Evolutionary conservation across 2,113 vertebrate genomes (phyloP).

Genomic region (Pollachius pollachius): DNA sequence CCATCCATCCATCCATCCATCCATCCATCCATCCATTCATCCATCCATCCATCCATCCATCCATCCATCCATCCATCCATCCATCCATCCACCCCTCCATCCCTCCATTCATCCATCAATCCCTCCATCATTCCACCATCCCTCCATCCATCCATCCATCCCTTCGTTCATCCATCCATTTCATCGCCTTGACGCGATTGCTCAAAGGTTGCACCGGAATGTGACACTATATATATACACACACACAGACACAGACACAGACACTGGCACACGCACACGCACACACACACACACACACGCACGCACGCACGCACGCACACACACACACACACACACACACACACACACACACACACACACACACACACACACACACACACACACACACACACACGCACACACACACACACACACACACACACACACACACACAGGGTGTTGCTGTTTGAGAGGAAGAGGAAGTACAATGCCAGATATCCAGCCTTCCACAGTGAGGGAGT

Average conservation of each 20-base stretch:
- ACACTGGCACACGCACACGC: background rate
- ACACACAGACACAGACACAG: background rate
- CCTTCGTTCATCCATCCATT: background rate
- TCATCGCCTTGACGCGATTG: background rate
- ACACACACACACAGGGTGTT: background rate
- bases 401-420: constrained; percentile 6
- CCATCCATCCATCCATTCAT: no score
- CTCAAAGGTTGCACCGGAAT: background rate
- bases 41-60: no score
- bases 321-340: background rate
- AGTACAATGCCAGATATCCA: background rate
- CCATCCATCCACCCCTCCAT: background rate
- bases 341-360: background rate
- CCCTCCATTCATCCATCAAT: background rate
- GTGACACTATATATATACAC: background rate
- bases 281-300: background rate
- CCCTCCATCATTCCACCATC: background rate
- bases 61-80: background rate
- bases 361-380: background rate
- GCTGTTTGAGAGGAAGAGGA: background rate
- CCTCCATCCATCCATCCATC: background rate
- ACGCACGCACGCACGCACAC: background rate
- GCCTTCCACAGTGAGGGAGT: no score
- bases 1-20: background rate
- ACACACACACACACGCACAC: background rate